Evolutionary conservation across 2,113 vertebrate species (phyloP).

Genomic region (Shinisaurus crocodilurus): DNA sequence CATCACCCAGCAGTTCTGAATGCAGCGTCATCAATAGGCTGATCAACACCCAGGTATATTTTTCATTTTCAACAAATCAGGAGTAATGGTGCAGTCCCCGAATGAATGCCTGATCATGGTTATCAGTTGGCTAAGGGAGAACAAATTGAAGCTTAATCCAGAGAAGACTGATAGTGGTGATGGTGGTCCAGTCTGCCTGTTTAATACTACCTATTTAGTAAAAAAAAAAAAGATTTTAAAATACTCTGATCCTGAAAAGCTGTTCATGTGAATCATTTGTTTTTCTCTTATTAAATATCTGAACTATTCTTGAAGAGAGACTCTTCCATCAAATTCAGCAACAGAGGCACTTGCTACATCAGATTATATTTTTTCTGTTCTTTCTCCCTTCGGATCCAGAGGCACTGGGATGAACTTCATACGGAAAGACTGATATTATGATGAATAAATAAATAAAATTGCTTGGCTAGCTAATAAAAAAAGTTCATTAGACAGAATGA

Average conservation of each 20-base stretch:
- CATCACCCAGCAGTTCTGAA: not conserved
- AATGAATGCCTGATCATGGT: not conserved
- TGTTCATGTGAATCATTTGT: not conserved
- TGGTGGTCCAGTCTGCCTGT: not conserved
- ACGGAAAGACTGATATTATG: slow-evolving; percentile 17
- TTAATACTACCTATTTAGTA: not conserved
- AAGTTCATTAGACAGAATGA: slow-evolving; percentile 50
- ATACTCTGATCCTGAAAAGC: not conserved
- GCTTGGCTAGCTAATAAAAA: slow-evolving; percentile 41
- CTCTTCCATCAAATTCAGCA: slow-evolving; percentile 31
- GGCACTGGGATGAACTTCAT: slow-evolving; percentile 9
- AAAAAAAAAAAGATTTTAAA: not conserved
- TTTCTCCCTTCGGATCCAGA: slow-evolving; percentile 40
- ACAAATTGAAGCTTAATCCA: not conserved
- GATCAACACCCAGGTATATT: not conserved
- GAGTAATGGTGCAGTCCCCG: not conserved
- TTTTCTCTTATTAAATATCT: slow-evolving; percentile 13
- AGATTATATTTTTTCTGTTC: slow-evolving; percentile 23
- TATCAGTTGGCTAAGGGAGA: not conserved
- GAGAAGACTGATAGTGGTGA: not conserved
- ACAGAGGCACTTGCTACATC: slow-evolving; percentile 51
- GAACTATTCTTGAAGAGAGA: slow-evolving; percentile 26
- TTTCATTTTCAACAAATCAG: slow-evolving; percentile 2
- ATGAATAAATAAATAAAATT: slow-evolving; percentile 35
- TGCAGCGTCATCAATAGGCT: not conserved